Percentiles rank a stretch among this genome's conserved stretches.
phyloP scores from a whole-genome alignment of 2,113 vertebrate species.

The Albula goreensis region DNA sequence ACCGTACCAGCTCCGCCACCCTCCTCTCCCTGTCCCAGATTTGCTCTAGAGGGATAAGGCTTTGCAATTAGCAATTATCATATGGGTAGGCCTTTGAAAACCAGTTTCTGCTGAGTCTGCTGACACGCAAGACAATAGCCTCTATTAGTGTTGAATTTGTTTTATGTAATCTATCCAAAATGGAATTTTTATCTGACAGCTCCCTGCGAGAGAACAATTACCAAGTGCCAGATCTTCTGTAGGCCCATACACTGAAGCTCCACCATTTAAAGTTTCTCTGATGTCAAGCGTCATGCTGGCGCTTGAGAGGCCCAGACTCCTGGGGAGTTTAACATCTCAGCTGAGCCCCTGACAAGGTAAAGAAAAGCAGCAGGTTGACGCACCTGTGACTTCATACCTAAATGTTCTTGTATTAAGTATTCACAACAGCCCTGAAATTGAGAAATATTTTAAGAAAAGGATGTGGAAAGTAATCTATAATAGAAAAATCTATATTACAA shows the following conservation, averaged over 20 bases:
- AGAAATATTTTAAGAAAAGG: too few species aligned
- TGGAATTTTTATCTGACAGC: neutral
- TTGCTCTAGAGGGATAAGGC: neutral
- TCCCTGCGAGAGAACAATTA: neutral
- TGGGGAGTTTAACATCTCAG: neutral
- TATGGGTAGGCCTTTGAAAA: neutral
- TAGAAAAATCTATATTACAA: too few species aligned
- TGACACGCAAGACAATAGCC: neutral
- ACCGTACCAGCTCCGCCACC: neutral
- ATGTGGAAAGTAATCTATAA: too few species aligned
- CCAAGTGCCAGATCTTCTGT: neutral
- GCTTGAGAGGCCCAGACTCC: neutral
- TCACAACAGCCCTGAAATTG: too few species aligned
- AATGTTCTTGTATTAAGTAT: too few species aligned
- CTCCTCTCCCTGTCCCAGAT: neutral
- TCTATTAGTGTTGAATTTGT: neutral
- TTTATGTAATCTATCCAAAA: neutral
- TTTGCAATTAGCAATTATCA: neutral
- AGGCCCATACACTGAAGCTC: neutral
- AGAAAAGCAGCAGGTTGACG: too few species aligned
- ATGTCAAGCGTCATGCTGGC: neutral
- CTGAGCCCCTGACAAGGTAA: too few species aligned
- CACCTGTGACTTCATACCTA: too few species aligned
- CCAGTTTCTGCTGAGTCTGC: neutral
- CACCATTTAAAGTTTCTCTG: neutral